Conservation (phyloP, 2,888 invertebrate species). For the Agapostemon virescens region DNA sequence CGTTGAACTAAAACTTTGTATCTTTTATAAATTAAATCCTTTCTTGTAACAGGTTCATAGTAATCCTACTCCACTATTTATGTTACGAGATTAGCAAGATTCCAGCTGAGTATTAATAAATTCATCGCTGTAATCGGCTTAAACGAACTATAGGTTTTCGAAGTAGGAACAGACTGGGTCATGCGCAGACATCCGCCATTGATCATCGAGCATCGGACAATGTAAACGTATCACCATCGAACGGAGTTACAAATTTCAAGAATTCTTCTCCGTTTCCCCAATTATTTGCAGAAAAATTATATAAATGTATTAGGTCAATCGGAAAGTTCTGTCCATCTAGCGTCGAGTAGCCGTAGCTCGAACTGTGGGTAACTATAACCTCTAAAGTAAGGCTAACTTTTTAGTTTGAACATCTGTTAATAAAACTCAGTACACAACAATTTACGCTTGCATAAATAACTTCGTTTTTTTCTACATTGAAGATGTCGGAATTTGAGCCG, state of each 20-base stretch:
- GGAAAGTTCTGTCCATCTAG: too few relatives aligned
- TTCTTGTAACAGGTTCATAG: not conserved
- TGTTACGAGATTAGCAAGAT: not conserved
- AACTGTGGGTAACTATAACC: too few relatives aligned
- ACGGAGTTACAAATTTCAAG: not conserved
- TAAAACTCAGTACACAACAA: too few relatives aligned
- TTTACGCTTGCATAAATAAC: too few relatives aligned
- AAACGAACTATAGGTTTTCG: not conserved
- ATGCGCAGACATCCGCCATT: not conserved
- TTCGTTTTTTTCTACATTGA: too few relatives aligned
- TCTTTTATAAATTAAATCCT: not conserved
- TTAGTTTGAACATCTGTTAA: too few relatives aligned
- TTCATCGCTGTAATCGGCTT: slow-evolving; percentile 3
- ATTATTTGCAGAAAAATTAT: not conserved
- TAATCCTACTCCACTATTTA: not conserved
- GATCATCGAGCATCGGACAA: too few relatives aligned
- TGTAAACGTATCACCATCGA: not conserved
- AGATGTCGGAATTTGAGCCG: too few relatives aligned
- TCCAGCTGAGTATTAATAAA: not conserved
- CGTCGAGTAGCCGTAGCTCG: too few relatives aligned
- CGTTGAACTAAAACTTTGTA: not conserved
- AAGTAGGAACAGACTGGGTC: slow-evolving; percentile 1
- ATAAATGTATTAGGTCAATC: not conserved
- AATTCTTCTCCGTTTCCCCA: not conserved
- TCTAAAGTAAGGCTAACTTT: too few relatives aligned